phyloP scores from a whole-genome alignment of 2,888 invertebrate species.

The Adelognathus sp. region DNA sequence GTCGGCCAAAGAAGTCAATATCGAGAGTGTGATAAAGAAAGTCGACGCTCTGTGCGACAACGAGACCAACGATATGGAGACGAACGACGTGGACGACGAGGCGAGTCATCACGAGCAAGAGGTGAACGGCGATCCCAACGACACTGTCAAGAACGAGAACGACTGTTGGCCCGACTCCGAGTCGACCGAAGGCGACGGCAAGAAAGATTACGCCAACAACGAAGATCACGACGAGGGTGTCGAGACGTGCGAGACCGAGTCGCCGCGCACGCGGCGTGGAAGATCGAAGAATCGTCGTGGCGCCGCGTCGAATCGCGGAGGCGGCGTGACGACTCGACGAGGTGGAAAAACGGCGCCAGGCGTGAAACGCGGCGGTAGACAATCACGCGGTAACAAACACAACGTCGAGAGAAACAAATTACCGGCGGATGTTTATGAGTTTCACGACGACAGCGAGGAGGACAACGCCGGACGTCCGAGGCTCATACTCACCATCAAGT shows the following conservation, averaged over 20 bases:
- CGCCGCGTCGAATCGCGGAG: slow-evolving; percentile 71
- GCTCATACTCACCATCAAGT: slow-evolving; percentile 91
- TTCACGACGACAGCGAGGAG: slow-evolving; percentile 94
- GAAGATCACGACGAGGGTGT: slow-evolving; percentile 79
- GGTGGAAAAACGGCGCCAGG: slow-evolving; percentile 77
- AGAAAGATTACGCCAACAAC: slow-evolving; percentile 70
- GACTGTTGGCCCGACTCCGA: slow-evolving; percentile 75
- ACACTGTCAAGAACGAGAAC: slow-evolving; percentile 71
- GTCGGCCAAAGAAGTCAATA: slow-evolving; percentile 90
- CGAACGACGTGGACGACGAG: slow-evolving; percentile 80
- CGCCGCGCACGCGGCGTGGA: slow-evolving; percentile 78
- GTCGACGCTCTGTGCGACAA: slow-evolving; percentile 86
- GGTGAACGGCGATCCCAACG: slow-evolving; percentile 67
- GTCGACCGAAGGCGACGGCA: slow-evolving; percentile 63
- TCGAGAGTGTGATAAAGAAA: slow-evolving; percentile 91
- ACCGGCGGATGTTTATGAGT: slow-evolving; percentile 93
- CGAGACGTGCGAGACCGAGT: slow-evolving; percentile 76
- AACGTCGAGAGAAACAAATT: slow-evolving; percentile 83
- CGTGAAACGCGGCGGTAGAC: slow-evolving; percentile 79
- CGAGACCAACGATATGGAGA: slow-evolving; percentile 76
- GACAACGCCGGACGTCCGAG: slow-evolving; percentile 85
- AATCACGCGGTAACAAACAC: slow-evolving; percentile 77
- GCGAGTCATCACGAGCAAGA: slow-evolving; percentile 69
- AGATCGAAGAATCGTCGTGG: slow-evolving; percentile 76
- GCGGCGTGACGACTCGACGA: slow-evolving; percentile 84